Percentiles rank a stretch among this genome's conserved stretches.
These are phyloP conservation scores for Stichodactyla mertensii DNA, from an alignment of 64 coral and sea anemone genomes.

Conservation along the genomic window DNA sequence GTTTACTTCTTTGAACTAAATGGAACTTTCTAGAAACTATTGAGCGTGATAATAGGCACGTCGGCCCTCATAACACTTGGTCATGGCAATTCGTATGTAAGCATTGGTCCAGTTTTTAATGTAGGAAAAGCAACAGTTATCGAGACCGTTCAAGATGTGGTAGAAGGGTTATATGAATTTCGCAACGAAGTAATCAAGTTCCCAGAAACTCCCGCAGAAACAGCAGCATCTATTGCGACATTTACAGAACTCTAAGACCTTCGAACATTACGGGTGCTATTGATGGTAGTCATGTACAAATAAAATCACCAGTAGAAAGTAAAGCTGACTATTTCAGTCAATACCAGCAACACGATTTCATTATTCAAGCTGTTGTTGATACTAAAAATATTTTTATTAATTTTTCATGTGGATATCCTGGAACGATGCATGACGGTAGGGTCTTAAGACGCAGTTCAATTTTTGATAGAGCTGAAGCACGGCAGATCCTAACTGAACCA, in stretches of 20 bases:
- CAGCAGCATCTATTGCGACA: slow-evolving; percentile 35
- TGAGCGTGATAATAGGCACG: no score
- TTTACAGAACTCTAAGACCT: slow-evolving; percentile 38
- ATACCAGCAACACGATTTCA: no score
- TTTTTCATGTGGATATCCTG: slow-evolving; percentile 41
- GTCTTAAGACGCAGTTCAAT: slow-evolving; percentile 36
- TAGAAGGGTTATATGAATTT: slow-evolving; percentile 26
- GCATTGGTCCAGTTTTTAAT: slow-evolving; percentile 24
- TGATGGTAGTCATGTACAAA: neutral
- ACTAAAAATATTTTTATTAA: slow-evolving; percentile 36
- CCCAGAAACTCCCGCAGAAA: slow-evolving; percentile 39
- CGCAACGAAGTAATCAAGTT: slow-evolving; percentile 36
- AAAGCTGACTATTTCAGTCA: neutral
- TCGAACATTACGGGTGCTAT: slow-evolving; percentile 34
- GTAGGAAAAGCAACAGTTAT: slow-evolving; percentile 36
- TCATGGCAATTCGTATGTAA: slow-evolving; percentile 32
- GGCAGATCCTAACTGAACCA: slow-evolving; percentile 30
- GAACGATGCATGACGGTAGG: slow-evolving; percentile 25
- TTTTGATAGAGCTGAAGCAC: slow-evolving; percentile 21
- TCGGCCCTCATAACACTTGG: no score
- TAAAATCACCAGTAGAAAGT: slow-evolving; percentile 30
- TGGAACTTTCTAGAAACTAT: no score
- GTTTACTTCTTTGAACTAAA: no score
- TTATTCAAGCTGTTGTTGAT: neutral
- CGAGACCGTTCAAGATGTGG: slow-evolving; percentile 21